A percentile compares a stretch with the other conserved stretches of the same genome.
These are phyloP conservation scores for Caenorhabditis tropicalis DNA, from an alignment of 1,140 invertebrate genomes.

Conservation along the genomic window DNA sequence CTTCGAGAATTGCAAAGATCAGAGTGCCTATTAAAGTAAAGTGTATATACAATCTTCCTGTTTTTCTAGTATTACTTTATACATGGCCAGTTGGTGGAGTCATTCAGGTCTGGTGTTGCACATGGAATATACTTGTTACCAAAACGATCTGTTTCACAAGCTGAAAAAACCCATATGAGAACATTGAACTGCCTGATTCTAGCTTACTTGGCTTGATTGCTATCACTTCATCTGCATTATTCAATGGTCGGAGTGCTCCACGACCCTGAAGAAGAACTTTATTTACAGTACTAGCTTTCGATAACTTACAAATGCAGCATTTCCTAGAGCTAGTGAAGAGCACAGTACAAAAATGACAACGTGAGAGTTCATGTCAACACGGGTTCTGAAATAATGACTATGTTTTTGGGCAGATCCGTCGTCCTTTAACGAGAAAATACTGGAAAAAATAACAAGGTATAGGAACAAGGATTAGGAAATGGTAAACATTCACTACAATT, in stretches of 20 bases:
- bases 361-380: not conserved
- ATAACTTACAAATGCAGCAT: not conserved
- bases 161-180: not conserved
- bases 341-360: not conserved
- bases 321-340: not conserved
- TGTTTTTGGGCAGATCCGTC: not conserved
- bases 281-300: not conserved
- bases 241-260: not conserved
- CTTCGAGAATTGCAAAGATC: not conserved
- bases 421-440: not conserved
- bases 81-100: not conserved
- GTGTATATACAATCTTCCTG: not conserved
- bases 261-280: not conserved
- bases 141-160: not conserved
- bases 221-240: constrained; percentile 4
- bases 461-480: not conserved
- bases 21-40: not conserved
- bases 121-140: constrained; percentile 4
- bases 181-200: not conserved
- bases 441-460: not conserved
- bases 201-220: not conserved
- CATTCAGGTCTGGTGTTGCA: not conserved
- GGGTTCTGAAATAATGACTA: not conserved
- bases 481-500: not conserved
- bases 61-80: not conserved